Evolutionary conservation across 2,888 invertebrate species (phyloP), one percentile per base, ranked within the genome.

Genomic region (Conus canariensis): DNA sequence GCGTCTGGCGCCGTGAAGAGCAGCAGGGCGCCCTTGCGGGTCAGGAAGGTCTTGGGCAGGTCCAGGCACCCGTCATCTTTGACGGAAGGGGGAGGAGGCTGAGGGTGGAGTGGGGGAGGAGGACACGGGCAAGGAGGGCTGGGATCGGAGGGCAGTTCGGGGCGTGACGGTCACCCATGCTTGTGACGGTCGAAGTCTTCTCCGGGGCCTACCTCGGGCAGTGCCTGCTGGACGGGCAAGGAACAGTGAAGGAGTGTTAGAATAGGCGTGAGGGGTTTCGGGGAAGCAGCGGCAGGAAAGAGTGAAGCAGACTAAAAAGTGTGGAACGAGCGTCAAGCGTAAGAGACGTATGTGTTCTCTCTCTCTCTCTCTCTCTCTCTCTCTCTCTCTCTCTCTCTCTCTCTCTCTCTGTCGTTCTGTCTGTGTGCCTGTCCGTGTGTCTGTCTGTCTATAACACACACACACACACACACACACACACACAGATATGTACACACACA

Each of bases 1-100:
- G 93, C 91, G 22, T 92, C 91, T 12, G 94, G 93, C 25, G 93
- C 94, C 10, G 94, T 91, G 89, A 94, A 8, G 77, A 95, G 90
- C 87, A 95, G 92, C n/a, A 95, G 92, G 12, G 95, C 95, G 58
- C 95, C 95, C 91, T 95, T 95, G 30, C 30, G 30, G 30, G 30
- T 30, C 94, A 91, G 0, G 95, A 95, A n/a, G 93, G 95, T 96
- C 90, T 95, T 95, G 22, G 95, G 95, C 12, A 95, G 89, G 45
- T 92, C 90, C 25, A 94, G 88, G 67, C 93, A 91, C 3, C 94
- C 94, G 91, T 93, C 93, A 25, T 91, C 80, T 58, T 90, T 92
- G 89, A 88, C 89, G 58, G 67, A 82, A 77, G 74, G 59, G 64
- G 86, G 59, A 91, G 70, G 22, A 88, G 64, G 25, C 85, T 16